Conservation (phyloP, 2,888 invertebrate species). For the Conomelus anceps region DNA sequence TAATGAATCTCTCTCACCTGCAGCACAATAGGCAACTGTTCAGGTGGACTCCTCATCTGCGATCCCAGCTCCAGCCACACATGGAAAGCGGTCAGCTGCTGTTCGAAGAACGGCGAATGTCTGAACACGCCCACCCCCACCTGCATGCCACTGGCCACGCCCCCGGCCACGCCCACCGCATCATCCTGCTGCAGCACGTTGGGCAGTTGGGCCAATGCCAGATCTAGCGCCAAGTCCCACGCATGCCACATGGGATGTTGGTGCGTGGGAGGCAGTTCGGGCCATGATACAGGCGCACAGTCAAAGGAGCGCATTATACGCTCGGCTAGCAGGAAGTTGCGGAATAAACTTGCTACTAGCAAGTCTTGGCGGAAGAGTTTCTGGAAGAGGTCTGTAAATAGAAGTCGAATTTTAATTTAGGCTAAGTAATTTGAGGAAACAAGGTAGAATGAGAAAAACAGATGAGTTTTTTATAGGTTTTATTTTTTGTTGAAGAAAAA, state of each 20-base stretch:
- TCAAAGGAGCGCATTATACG: conserved; percentile 93
- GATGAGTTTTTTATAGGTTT: too few relatives aligned
- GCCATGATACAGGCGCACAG: conserved; percentile 92
- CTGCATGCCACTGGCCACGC: background rate
- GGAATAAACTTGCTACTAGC: conserved; percentile 93
- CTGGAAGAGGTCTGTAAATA: conserved; percentile 75
- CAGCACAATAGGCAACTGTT: conserved; percentile 93
- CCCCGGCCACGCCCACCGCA: background rate
- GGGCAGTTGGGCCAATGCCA: conserved; percentile 86
- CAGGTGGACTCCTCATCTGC: conserved; percentile 76
- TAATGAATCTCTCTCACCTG: too few relatives aligned
- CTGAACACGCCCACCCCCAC: too few relatives aligned
- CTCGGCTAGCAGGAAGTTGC: conserved; percentile 95
- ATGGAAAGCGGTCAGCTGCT: conserved; percentile 95
- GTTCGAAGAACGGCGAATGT: conserved; percentile 91
- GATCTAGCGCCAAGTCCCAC: conserved; percentile 95
- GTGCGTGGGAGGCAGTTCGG: conserved; percentile 84
- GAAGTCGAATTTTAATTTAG: conserved; percentile 5
- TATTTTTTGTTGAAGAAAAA: too few relatives aligned
- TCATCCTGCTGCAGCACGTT: conserved; percentile 52
- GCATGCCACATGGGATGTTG: conserved; percentile 90
- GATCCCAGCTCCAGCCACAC: conserved; percentile 84
- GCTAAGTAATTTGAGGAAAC: background rate
- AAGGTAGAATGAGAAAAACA: too few relatives aligned
- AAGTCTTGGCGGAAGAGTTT: conserved; percentile 94